Evolutionary conservation across 2,113 vertebrate genomes (phyloP), one percentile per base, ranked within the genome.

Genomic region (Promerops cafer): DNA sequence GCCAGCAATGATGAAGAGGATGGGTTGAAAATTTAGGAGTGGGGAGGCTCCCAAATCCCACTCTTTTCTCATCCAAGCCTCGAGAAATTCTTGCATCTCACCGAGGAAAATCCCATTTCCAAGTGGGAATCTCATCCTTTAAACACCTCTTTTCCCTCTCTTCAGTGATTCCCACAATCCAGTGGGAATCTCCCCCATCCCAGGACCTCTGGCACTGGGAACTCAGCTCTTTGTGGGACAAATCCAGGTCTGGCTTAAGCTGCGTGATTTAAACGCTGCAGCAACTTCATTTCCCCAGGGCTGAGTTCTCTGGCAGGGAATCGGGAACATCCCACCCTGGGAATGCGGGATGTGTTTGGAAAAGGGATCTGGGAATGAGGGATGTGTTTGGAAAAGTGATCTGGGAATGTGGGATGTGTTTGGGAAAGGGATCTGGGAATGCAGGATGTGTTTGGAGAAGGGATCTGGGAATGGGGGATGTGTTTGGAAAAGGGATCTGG

Each of bases 1-100:
- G 56, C 33, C 66, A 64, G 10, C 49, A 54, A 1, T 5, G 65
- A 39, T 22, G 28, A 23, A 70, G 19, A 50, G 28, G 61, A 63
- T 35, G 57, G 18, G 42, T 39, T 45, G 42, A 28, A 75, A 21
- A 31, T 33, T 14, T 20, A 4, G 14, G 12, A 20, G 6, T 33
- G 12, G 35, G 74, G 65, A 56, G 24, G 37, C 15, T 33, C 33
- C 61, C 27, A 60, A 30, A 68, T 15, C 45, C 52, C 12, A 3
- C 26, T 59, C 35, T 59, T 44, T n/a, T 40, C 44, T 47, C 5
- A 1, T 22, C 42, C 49, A 28, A 84, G 9, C 37, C 28, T 28
- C 0, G 0, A 37, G 69, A 21, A 21, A 11, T 14, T 3, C 28
- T n/a, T 63, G 16, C 47, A 14, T 39, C 18, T 33, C 56, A 6